phyloP scores from a whole-genome alignment of 2,888 invertebrate genomes.

The Mesorhabditis spiculigera region DNA sequence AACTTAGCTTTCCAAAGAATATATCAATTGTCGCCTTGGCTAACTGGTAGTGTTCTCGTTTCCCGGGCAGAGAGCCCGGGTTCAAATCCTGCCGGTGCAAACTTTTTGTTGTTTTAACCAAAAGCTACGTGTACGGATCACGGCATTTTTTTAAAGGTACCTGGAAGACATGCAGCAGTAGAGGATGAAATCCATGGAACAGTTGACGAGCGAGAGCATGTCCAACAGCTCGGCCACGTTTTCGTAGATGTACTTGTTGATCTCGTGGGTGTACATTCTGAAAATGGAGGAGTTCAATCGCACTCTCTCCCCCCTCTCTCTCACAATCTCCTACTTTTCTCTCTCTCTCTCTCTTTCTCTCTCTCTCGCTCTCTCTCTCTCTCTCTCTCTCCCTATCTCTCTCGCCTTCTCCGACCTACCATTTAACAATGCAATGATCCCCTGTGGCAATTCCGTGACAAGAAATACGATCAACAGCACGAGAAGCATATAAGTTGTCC shows the following conservation, averaged over 20 bases:
- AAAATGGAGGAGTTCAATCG: constrained; percentile 8
- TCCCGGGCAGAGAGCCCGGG: no score
- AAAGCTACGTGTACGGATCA: no score
- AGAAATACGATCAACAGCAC: constrained; percentile 45
- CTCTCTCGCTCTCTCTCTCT: background rate
- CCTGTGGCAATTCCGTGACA: constrained; percentile 47
- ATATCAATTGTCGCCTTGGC: no score
- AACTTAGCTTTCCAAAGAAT: no score
- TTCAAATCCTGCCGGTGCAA: no score
- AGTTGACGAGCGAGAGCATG: constrained; percentile 45
- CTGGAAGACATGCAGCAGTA: constrained; percentile 43
- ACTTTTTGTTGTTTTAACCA: no score
- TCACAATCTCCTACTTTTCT: background rate
- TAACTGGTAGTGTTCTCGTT: no score
- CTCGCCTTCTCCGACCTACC: constrained; percentile 17
- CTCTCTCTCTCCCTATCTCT: background rate
- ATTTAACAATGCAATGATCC: constrained; percentile 41
- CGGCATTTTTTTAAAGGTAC: background rate
- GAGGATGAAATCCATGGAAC: constrained; percentile 44
- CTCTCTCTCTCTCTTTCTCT: background rate
- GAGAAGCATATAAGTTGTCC: constrained; percentile 47
- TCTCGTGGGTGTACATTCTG: constrained; percentile 38
- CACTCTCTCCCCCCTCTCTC: background rate
- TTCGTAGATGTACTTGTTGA: constrained; percentile 41
- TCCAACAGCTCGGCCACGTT: constrained; percentile 46